Percentiles rank a stretch among this genome's conserved stretches.
These are phyloP conservation scores for Pterocles gutturalis DNA, from an alignment of 2,113 vertebrate genomes.

Conservation along the genomic window DNA sequence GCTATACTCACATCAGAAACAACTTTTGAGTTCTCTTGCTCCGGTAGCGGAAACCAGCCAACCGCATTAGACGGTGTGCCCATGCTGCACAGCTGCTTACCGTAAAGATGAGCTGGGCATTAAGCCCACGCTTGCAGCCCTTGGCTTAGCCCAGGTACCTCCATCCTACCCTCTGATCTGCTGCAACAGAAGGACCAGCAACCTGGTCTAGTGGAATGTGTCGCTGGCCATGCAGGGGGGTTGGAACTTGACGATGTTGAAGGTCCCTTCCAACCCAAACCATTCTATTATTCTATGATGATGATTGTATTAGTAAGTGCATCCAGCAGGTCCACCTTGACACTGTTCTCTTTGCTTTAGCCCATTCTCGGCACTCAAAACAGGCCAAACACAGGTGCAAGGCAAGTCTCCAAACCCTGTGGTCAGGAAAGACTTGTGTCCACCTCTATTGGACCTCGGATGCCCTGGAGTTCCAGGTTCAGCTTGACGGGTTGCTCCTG, in stretches of 20 bases:
- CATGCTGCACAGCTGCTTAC: not conserved
- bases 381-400: fast-evolving
- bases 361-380: not conserved
- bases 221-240: not conserved
- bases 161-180: not conserved
- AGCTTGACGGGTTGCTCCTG: not conserved
- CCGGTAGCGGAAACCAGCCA: not conserved
- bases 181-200: not conserved
- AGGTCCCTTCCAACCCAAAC: no score
- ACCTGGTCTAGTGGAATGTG: not conserved
- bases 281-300: no score
- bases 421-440: not conserved
- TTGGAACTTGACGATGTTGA: no score
- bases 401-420: not conserved
- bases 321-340: fast-evolving
- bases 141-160: not conserved
- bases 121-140: fast-evolving
- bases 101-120: not conserved
- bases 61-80: not conserved
- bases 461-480: not conserved
- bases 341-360: not conserved
- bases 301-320: no score
- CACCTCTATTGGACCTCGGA: not conserved
- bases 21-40: not conserved
- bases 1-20: not conserved